Evolutionary conservation across 2,113 vertebrate species (phyloP).

Genomic region (Garra rufa): DNA sequence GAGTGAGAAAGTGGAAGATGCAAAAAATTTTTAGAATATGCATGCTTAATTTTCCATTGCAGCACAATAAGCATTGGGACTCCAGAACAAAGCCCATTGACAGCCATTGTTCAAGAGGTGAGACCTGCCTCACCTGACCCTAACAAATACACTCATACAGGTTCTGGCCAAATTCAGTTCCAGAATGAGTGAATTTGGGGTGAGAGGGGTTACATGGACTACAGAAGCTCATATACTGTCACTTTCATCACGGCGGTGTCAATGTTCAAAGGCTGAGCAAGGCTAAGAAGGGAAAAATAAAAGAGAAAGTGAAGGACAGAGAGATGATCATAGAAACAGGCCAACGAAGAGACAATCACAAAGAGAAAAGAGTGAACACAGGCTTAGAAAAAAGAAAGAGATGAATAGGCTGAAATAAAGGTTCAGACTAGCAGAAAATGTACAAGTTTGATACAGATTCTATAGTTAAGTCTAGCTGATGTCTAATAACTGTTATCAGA

Average conservation of each 20-base stretch:
- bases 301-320: neutral
- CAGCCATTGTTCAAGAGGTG: conserved; percentile 68
- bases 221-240: conserved; percentile 43
- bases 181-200: conserved; percentile 40
- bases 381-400: conserved; percentile 21
- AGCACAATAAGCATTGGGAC: conserved; percentile 68
- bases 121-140: conserved; percentile 50
- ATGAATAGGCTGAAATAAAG: conserved; percentile 1
- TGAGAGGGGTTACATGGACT: neutral
- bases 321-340: conserved; percentile 8
- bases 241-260: neutral
- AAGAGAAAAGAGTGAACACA: conserved; percentile 18
- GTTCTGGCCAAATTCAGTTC: conserved; percentile 55
- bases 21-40: conserved; percentile 31
- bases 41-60: conserved; percentile 56
- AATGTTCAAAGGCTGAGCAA: neutral
- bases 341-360: neutral
- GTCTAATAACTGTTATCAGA: conserved; percentile 40
- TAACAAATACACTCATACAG: conserved; percentile 26
- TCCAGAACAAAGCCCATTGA: conserved; percentile 76
- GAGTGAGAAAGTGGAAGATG: conserved; percentile 49
- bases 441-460: neutral
- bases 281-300: conserved; percentile 20
- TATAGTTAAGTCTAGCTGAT: conserved; percentile 61
- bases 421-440: neutral